Evolutionary conservation across 2,113 vertebrate species (phyloP), one percentile per base, ranked within the genome.

Genomic region (Salvelinus fontinalis): DNA sequence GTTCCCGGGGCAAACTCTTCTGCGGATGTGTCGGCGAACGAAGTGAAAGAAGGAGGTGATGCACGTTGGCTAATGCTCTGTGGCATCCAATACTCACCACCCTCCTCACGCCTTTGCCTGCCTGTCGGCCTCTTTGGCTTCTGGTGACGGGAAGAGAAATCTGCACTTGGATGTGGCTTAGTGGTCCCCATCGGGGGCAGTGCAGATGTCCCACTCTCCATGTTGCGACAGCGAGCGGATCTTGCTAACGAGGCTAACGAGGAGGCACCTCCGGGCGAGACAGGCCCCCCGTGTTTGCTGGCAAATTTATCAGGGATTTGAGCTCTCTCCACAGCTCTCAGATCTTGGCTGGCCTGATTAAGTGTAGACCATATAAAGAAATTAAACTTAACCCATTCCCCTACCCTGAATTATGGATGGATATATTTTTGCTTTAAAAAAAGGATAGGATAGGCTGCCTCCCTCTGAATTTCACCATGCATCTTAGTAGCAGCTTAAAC

Each of bases 281-380:
- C 75, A 71, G 78, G 65, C 75, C 81, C 79, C 81, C 75, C 60
- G 77, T 77, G 83, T 82, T 85, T 79, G 80, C 75, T 74, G 64
- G 80, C 84, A 85, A 82, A 87, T 82, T 82, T 85, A 85, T 76
- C 74, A 70, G 77, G 74, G 79, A 82, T 80, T 85, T 80, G 75
- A 71, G 54, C 31, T 71, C 67, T 62, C 67, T 62, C 20, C 66
- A 51, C 51, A 16, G 13, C n/a, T 39, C 16, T 59, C 20, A 70
- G n/a, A 39, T 70, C 12, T 49, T 18, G 9, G 22, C 75, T 76
- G 68, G 54, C 68, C 75, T 64, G 68, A 76, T 76, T 64, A 49
- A 29, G 39, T 18, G 20, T 54, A 70, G 34, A 27, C 65, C 66
- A 34, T 5, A 44, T 44, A 44, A 44, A 59, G 49, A 67, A 75